Evolutionary conservation across 2,888 invertebrate genomes (phyloP), one percentile per base, ranked within the genome.

Genomic region (Ennomos erosarius): DNA sequence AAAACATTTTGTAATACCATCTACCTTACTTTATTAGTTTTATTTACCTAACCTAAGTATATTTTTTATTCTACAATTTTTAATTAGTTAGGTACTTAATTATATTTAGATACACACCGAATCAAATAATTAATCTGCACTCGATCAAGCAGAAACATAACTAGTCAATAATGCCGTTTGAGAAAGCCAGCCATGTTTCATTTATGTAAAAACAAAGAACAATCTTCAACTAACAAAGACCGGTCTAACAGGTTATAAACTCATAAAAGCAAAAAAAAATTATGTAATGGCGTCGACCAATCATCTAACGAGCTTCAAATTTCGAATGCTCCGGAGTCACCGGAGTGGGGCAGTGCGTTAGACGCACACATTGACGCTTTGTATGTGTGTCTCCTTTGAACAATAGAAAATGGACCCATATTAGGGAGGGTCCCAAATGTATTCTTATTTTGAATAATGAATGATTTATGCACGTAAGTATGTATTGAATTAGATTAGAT

Each of bases 261-360:
- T 26, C 26, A 66, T 61, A 70, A 73, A 26, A 5, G 26, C 26
- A 26, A 76, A 69, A 56, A 49, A 67, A 77, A 75, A 58, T 13
- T 44, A 61, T 54, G 13, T 62, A 64, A 77, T 73, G 73, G 78
- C 75, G 65, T 62, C 76, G 68, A 69, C 90, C 90, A 90, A 90
- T 89, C 87, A 68, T 84, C 88, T 88, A 88, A 87, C 85, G 71
- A 75, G 68, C 74, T 86, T 88, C 84, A 88, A 90, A 91, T 88
- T 90, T 90, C 81, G 89, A 79, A 69, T 82, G 84, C 82, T 81
- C 80, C 51, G 53, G 82, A 85, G 85, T 84, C 81, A 80, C 80
- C 51, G 53, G 82, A 85, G 85, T 84, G 82, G 84, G 82, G 81
- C 61, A 55, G 55, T 57, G 59, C 69, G 69, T 82, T 86, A 84